Conservation (phyloP, 2,113 vertebrate genomes). For the mouse (Mus musculus) region DNA sequence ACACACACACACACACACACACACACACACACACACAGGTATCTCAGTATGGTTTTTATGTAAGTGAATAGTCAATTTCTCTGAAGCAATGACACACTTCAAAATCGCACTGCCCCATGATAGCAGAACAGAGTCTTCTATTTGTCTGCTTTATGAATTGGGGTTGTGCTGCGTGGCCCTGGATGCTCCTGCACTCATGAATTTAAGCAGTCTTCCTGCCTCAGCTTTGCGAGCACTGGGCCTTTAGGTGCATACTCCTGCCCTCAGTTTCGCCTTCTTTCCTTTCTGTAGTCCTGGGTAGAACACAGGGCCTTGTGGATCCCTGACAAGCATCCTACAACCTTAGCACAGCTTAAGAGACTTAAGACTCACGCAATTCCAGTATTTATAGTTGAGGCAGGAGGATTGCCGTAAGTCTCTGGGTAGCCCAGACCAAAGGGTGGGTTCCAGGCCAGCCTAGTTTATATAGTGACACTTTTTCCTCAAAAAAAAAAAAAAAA, state of each 20-base stretch:
- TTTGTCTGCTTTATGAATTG: neutral
- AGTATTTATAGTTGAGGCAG: neutral
- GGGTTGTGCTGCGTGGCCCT: neutral
- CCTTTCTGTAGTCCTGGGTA: neutral
- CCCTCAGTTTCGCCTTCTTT: neutral
- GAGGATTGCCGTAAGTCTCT: neutral
- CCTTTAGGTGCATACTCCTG: too few relatives aligned
- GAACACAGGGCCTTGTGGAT: neutral
- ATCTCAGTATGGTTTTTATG: neutral
- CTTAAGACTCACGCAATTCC: neutral
- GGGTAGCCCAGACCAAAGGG: neutral
- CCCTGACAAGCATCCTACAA: neutral
- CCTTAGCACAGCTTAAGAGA: neutral
- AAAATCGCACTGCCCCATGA: neutral
- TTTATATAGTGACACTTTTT: too few relatives aligned
- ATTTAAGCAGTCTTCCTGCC: neutral
- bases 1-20: neutral
- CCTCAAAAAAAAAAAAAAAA: too few relatives aligned
- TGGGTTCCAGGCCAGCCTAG: too few relatives aligned
- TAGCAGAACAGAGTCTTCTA: neutral
- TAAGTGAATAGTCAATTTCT: conserved; percentile 3
- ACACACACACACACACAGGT: neutral
- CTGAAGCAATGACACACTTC: neutral
- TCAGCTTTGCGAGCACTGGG: too few relatives aligned
- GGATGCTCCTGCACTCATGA: neutral